A percentile compares a stretch with the other conserved stretches of the same genome.
These are phyloP conservation scores for Gobio gobio DNA, from an alignment of 2,113 vertebrate species.

Conservation along the genomic window DNA sequence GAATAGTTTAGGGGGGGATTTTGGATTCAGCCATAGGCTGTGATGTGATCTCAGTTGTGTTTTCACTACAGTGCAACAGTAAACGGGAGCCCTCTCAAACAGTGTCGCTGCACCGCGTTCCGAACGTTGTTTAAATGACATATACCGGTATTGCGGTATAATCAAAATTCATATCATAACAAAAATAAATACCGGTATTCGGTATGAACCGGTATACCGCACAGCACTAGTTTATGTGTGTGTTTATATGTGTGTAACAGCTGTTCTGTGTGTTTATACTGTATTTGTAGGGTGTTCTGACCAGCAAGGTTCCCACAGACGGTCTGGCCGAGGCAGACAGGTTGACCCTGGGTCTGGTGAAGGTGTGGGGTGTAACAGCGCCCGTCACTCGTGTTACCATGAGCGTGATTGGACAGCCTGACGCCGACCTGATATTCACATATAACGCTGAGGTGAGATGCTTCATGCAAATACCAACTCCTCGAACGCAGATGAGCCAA, in stretches of 20 bases:
- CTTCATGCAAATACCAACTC: not conserved
- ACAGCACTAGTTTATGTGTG: not conserved
- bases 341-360: slow-evolving; percentile 76
- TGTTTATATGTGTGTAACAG: slow-evolving; percentile 7
- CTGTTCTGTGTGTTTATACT: not conserved
- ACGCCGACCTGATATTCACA: fast-evolving
- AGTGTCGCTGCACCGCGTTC: too few relatives aligned
- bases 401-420: fast-evolving
- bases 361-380: slow-evolving; percentile 77
- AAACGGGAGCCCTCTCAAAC: too few relatives aligned
- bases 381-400: slow-evolving; percentile 57
- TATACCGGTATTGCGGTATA: too few relatives aligned
- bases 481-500: too few relatives aligned
- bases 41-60: too few relatives aligned
- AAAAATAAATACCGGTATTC: too few relatives aligned
- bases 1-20: too few relatives aligned
- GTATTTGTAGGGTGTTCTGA: not conserved
- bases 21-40: too few relatives aligned
- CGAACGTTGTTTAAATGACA: too few relatives aligned
- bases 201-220: too few relatives aligned
- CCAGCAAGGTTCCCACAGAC: not conserved
- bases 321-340: slow-evolving; percentile 37
- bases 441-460: slow-evolving; percentile 75
- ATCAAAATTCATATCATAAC: too few relatives aligned
- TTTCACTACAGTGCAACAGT: too few relatives aligned